phyloP scores from a whole-genome alignment of 2,888 invertebrate species.

The Melikaiella ostensackeni region DNA sequence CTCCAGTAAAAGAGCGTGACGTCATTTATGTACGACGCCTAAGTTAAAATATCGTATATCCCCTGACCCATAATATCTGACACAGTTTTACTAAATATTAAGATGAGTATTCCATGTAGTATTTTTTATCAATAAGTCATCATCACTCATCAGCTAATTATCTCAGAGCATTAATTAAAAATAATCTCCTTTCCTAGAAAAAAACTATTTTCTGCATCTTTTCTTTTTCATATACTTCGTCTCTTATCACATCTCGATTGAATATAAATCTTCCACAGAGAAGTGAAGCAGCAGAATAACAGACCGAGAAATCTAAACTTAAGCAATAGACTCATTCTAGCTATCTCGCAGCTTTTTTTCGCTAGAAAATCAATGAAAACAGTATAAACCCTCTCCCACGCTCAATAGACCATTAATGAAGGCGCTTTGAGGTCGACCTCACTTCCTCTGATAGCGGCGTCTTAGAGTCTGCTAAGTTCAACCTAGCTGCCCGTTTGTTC shows the following conservation, averaged over 20 bases:
- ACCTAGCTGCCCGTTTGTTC: slow-evolving; percentile 51
- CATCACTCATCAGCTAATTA: background rate
- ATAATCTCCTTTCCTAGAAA: background rate
- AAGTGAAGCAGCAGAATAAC: slow-evolving; percentile 12
- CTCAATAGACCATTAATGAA: slow-evolving; percentile 39
- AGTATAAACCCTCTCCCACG: slow-evolving; percentile 6
- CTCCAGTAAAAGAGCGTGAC: too few species aligned
- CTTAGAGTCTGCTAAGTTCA: slow-evolving; percentile 67
- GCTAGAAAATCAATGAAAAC: slow-evolving; percentile 31
- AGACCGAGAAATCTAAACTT: background rate
- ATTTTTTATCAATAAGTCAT: background rate
- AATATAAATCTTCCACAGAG: slow-evolving; percentile 38
- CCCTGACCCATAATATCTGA: background rate
- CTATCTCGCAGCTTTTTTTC: slow-evolving; percentile 28
- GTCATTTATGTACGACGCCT: too few species aligned
- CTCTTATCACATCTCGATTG: slow-evolving; percentile 21
- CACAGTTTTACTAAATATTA: background rate
- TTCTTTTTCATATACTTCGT: slow-evolving; percentile 11
- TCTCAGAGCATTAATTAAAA: background rate
- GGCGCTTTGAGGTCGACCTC: slow-evolving; percentile 72
- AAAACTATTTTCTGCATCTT: slow-evolving; percentile 7
- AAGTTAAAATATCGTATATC: background rate
- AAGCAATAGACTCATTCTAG: slow-evolving; percentile 34
- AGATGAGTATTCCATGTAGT: background rate
- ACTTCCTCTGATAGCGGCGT: slow-evolving; percentile 76